These are phyloP conservation scores for Peromyscus nudipes DNA, from an alignment of 2,797 vertebrate species.

Conservation along the genomic window DNA sequence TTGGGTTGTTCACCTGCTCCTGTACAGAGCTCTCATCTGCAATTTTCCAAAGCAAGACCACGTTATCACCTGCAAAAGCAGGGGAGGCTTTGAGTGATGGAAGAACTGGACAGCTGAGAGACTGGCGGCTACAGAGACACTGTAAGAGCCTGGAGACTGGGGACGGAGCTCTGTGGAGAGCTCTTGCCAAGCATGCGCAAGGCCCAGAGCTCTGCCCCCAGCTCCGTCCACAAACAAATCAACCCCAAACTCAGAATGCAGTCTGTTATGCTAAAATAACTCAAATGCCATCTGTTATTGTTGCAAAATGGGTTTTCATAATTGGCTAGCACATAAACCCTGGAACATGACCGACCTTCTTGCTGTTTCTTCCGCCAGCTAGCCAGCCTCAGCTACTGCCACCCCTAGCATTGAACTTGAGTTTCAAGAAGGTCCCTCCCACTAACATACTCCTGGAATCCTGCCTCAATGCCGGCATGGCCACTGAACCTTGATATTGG, in stretches of 20 bases:
- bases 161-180: neutral
- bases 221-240: neutral
- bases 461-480: neutral
- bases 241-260: neutral
- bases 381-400: neutral
- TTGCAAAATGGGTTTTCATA: neutral
- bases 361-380: neutral
- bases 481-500: neutral
- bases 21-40: neutral
- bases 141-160: neutral
- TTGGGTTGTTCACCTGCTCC: no score
- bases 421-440: neutral
- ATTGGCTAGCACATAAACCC: neutral
- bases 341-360: no score
- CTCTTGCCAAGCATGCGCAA: neutral
- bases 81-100: neutral
- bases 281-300: neutral
- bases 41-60: neutral
- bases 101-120: neutral
- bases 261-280: neutral
- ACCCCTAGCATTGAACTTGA: neutral
- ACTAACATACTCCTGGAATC: neutral
- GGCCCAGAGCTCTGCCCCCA: neutral
- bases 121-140: neutral
- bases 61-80: neutral